Evolutionary conservation across 2,888 invertebrate species (phyloP), one percentile per base, ranked within the genome.

Genomic region (Chironomus tentans): DNA sequence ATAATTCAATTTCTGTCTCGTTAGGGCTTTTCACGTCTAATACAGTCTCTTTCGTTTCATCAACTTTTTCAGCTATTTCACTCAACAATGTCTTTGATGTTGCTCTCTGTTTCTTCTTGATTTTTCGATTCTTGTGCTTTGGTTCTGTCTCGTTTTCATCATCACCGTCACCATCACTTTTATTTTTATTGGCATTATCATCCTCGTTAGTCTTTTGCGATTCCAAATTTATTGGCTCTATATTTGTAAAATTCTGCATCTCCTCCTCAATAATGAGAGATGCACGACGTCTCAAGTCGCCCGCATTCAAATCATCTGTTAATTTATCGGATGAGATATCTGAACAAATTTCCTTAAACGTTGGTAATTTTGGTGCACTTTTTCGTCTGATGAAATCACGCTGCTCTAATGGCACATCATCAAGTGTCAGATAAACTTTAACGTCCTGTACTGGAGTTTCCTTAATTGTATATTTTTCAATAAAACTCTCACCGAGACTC

Each of bases 391-490:
- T 80, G 68, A 78, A 78, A 77, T 76, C 68, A 71, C 74, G 18
- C 81, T 81, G 4, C 82, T 78, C 28, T 81, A 80, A 22, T 79
- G 79, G 5, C 79, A 77, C 7, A 80, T 78, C 50, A 80, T 80
- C n/a, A 79, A 78, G 6, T 18, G 61, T 73, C 15, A 70, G 24
- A 48, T 78, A 74, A 65, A 79, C 77, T 68, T 79, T 78, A 76
- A 78, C 77, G 38, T 82, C 81, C 46, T 82, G 82, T 38, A 82
- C 81, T 79, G 86, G 83, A 80, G 87, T 85, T 80, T 90, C 88
- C 79, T 87, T 88, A 28, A 92, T 89, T 65, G 88, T 83, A 81
- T 90, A 91, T 81, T 93, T 92, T 82, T 94, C 93, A 21, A 91
- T 87, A 76, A 94, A 84, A 78, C 90, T 85, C 78, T 92, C 92